Base-by-base conservation (phyloP, 2,113 vertebrate species). In the Saguinus imperator region DNA sequence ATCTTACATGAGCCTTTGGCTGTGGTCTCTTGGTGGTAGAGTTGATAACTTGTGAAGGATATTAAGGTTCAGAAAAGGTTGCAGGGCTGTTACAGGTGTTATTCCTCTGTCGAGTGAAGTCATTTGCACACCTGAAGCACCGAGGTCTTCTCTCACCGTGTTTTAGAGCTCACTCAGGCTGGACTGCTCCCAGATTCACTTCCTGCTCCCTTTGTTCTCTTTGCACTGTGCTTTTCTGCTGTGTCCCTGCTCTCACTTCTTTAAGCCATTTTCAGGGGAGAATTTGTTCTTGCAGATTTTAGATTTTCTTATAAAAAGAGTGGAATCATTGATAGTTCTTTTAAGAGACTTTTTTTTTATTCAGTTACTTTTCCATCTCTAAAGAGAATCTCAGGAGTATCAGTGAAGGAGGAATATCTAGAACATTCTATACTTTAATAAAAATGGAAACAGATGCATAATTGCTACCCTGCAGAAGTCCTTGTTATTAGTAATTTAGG, bases 391-490 rank as follows among this genome's bases (percentile, higher is more conserved):
- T 35, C 40, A 97, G 92, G 94, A 97, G 25, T 83, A 96, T 66
- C 90, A 61, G 50, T 86, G 64, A 97, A 97, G 66, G 95, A 57
- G 3, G 8, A 61, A 96, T 97, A 98, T 98, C 98, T 98, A 98
- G 97, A 97, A 97, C 91, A 35, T 96, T 84, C 96, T 90, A 35
- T 95, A 93, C 92, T 96, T 79, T 91, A 97, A 98, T 98, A 95
- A n/a, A 89, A 94, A 97, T 98, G 97, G 96, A 98, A 98, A 98
- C 97, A 98, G 97, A 98, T 98, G 96, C 83, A 85, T 97, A 97
- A 98, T 88, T n/a, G 52, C 93, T 92, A 94, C 83, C 79, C 97
- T 93, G 92, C 93, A 93, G 87, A 97, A 95, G 94, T 94, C 95
- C 95, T 96, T 94, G 76, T 96, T 94, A 93, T 73, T 97, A 93